Evolutionary conservation across 2,797 vertebrate species (phyloP).

Genomic region (Tenualosa thibaudeaui): DNA sequence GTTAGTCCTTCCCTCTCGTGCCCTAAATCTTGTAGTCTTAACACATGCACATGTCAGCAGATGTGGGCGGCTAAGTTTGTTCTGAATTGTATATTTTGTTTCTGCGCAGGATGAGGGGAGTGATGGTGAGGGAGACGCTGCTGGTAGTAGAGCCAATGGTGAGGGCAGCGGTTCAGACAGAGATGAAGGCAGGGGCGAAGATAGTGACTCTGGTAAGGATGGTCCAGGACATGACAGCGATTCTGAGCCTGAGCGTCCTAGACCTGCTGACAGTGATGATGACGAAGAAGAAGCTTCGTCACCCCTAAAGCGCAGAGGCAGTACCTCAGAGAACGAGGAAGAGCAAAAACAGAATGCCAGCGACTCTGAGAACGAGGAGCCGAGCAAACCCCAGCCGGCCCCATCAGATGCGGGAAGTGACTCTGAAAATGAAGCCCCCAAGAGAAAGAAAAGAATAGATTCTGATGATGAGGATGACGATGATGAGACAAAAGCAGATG

Average conservation of each 20-base stretch:
- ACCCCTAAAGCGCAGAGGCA: slow-evolving; percentile 67
- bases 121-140: slow-evolving; percentile 74
- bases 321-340: slow-evolving; percentile 77
- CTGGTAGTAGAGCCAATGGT: slow-evolving; percentile 52
- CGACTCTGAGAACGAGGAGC: slow-evolving; percentile 78
- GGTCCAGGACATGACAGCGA: slow-evolving; percentile 64
- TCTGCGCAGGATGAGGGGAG: slow-evolving; percentile 84
- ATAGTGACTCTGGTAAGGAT: slow-evolving; percentile 81
- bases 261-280: slow-evolving; percentile 74
- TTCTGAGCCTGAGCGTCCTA: slow-evolving; percentile 68
- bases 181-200: slow-evolving; percentile 61
- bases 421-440: slow-evolving; percentile 70
- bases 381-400: slow-evolving; percentile 60
- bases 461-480: slow-evolving; percentile 78
- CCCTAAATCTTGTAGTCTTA: not conserved
- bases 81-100: slow-evolving; percentile 17
- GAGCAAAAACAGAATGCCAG: slow-evolving; percentile 61
- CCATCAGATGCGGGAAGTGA: slow-evolving; percentile 75
- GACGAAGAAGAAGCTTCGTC: slow-evolving; percentile 68
- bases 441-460: slow-evolving; percentile 68
- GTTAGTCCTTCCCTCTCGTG: slow-evolving; percentile 60
- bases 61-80: not conserved
- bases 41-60: not conserved
- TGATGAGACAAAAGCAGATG: slow-evolving; percentile 56
- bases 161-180: slow-evolving; percentile 64